These are phyloP conservation scores for Lithophane ornitopus DNA, from an alignment of 2,888 invertebrate species.

Conservation along the genomic window DNA sequence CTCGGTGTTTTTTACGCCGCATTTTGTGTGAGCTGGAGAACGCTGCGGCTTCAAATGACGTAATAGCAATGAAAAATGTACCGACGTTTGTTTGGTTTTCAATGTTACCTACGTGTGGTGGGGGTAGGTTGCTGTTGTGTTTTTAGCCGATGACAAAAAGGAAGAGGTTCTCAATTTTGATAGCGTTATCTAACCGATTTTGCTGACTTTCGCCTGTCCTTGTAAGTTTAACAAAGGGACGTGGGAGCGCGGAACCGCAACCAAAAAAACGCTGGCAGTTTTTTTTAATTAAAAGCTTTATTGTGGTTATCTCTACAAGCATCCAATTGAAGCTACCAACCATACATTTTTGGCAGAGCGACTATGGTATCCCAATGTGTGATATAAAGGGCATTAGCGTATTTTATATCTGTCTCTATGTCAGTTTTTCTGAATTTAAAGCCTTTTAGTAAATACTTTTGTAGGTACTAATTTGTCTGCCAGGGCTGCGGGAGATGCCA, in stretches of 20 bases:
- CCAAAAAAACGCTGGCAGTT: background rate
- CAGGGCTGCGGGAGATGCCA: no score
- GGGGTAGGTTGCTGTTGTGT: background rate
- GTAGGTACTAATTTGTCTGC: background rate
- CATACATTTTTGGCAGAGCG: background rate
- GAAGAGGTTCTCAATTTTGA: background rate
- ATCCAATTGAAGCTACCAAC: no score
- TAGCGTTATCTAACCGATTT: no score
- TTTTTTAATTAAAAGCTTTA: background rate
- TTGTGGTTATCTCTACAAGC: background rate
- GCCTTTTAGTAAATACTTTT: background rate
- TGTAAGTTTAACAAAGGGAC: no score
- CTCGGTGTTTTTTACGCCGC: slow-evolving; percentile 76
- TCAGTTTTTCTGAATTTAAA: background rate
- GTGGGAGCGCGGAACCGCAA: background rate
- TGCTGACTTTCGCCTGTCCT: no score
- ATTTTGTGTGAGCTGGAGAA: slow-evolving; percentile 74
- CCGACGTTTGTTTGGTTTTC: slow-evolving; percentile 40
- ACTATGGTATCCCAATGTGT: background rate
- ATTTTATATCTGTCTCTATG: background rate
- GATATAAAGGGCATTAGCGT: background rate
- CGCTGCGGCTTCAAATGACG: slow-evolving; percentile 61
- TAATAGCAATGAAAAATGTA: slow-evolving; percentile 62
- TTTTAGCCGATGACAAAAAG: background rate
- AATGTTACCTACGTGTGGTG: slow-evolving; percentile 17